Conservation (phyloP, 2,113 vertebrate genomes). For the Otis tarda region DNA sequence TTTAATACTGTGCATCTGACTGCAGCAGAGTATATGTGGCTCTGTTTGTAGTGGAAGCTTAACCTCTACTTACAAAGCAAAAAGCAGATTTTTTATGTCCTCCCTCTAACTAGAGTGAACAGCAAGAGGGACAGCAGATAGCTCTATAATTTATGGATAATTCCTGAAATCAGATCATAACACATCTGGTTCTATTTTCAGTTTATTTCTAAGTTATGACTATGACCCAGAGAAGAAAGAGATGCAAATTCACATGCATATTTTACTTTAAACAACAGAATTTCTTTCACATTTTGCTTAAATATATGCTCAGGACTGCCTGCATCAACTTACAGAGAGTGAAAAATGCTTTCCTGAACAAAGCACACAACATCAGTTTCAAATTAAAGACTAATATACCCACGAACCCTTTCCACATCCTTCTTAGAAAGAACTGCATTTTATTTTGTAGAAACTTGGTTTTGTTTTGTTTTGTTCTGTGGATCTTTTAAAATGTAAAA, state of each 20-base stretch:
- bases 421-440: not conserved
- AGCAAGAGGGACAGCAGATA: not conserved
- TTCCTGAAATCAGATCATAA: not conserved
- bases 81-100: not conserved
- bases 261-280: not conserved
- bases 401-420: not conserved
- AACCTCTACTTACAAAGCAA: not conserved
- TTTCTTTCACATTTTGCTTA: not conserved
- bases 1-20: not conserved
- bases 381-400: not conserved
- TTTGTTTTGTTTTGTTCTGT: not conserved
- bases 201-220: not conserved
- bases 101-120: not conserved
- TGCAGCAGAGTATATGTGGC: not conserved
- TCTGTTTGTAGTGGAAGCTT: not conserved
- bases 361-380: not conserved
- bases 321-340: not conserved
- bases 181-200: constrained; percentile 7
- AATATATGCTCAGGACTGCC: not conserved
- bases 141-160: not conserved
- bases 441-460: not conserved
- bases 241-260: not conserved
- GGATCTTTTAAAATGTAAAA: not conserved
- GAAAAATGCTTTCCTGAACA: not conserved
- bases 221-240: not conserved